Conservation (phyloP, 2,888 invertebrate genomes). For the Drosophila ezoana region DNA sequence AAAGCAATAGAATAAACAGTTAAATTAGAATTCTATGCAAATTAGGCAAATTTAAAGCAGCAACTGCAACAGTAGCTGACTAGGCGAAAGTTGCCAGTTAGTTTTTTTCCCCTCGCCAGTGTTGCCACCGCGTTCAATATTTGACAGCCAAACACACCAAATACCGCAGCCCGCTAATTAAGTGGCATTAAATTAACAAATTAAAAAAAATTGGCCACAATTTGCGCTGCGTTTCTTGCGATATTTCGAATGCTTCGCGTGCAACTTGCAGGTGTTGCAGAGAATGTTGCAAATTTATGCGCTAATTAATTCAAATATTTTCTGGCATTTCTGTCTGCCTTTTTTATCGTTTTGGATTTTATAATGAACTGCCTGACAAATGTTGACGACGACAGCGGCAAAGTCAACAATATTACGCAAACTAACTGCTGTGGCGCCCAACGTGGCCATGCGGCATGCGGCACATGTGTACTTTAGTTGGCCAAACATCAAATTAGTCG, state of each 20-base stretch:
- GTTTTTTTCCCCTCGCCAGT: background rate
- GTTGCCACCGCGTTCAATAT: slow-evolving; percentile 9
- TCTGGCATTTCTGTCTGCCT: slow-evolving; percentile 2
- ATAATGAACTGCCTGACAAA: slow-evolving; percentile 5
- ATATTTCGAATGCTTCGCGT: slow-evolving; percentile 3
- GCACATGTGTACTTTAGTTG: slow-evolving; percentile 25
- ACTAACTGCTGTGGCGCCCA: slow-evolving; percentile 5
- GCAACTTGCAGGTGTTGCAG: slow-evolving; percentile 5
- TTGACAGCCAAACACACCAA: background rate
- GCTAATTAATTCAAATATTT: slow-evolving; percentile 52
- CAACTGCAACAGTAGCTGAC: slow-evolving; percentile 30
- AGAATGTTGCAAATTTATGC: slow-evolving; percentile 41
- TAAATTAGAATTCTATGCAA: slow-evolving; percentile 84
- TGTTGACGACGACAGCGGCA: slow-evolving; percentile 16
- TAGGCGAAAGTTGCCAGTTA: slow-evolving; percentile 16
- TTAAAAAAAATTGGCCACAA: slow-evolving; percentile 37
- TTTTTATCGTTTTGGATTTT: slow-evolving; percentile 26
- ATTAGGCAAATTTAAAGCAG: slow-evolving; percentile 61
- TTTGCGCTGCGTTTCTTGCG: slow-evolving; percentile 2
- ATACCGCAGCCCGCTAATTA: slow-evolving; percentile 24
- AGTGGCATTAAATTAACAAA: slow-evolving; percentile 37
- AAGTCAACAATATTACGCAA: slow-evolving; percentile 11
- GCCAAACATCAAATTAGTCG: slow-evolving; percentile 50
- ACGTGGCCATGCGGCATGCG: slow-evolving; percentile 37
- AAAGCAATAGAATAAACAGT: slow-evolving; percentile 46